Evolutionary conservation across 2,888 invertebrate genomes (phyloP), one percentile per base, ranked within the genome.

Genomic region (Dolichopus griseipennis): DNA sequence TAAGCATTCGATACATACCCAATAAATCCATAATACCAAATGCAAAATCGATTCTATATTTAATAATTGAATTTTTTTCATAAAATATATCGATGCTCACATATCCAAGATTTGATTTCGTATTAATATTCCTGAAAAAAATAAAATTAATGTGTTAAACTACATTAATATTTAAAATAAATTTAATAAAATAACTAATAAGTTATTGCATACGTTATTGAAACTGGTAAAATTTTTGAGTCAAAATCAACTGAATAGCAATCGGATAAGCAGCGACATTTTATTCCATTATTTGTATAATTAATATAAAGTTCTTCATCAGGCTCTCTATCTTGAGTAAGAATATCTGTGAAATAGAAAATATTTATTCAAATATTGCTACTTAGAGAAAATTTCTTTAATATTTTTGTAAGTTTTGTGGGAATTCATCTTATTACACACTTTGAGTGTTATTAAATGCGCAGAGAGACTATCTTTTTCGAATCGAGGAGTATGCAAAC

Each of bases 21-120:
- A 83, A 76, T 61, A 83, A 76, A 73, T 83, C 83, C 61, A 84
- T 77, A 80, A 82, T 81, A 66, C 81, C 81, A 68, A 82, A 81
- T 21, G 82, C 79, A 69, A 83, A 76, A 72, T 82, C 81, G 9
- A 82, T 83, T 69, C 83, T 78, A 74, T 83, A 84, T 2, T 81
- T 79, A 73, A 83, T 79, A 69, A 83, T 76, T 61, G 81, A 79
- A 65, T 79, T 77, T 65, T 78, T 78, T 63, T 79, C 79, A 73
- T 78, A 84, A 73, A 82, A 80, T 21, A 82, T 76, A 74, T 83
- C 83, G 69, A 83, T 71, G 69, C 77, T 76, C 65, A 83, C 74
- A 72, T 76, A 79, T 68, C 79, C 76, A 69, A 69, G 74, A 68
- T 75, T 72, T 65, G 75, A 69, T 71, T 77, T 75, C 69, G 73